Evolutionary conservation across 1,140 invertebrate genomes (phyloP).

Genomic region (Anoplophora glabripennis): DNA sequence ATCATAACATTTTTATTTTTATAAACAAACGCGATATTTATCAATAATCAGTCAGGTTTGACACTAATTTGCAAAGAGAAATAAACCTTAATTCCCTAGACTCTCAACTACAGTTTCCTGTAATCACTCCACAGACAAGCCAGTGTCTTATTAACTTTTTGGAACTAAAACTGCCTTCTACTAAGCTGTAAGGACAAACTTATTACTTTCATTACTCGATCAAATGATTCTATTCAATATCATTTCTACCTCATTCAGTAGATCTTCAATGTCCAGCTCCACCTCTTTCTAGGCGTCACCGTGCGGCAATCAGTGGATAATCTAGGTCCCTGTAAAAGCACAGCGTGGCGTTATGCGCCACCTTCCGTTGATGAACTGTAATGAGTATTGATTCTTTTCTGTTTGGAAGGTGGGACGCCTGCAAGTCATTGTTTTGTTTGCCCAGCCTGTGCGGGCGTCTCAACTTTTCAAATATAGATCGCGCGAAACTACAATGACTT

Average conservation of each 20-base stretch:
- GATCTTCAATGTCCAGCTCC: too few relatives aligned
- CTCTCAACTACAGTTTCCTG: too few relatives aligned
- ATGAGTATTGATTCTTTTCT: constrained; percentile 1
- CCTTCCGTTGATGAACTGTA: constrained; percentile 2
- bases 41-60: background rate
- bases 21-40: constrained; percentile 4
- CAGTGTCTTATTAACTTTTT: too few relatives aligned
- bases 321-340: too few relatives aligned
- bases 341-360: background rate
- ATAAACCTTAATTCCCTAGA: background rate
- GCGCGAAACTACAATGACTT: background rate
- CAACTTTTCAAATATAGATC: background rate
- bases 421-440: background rate
- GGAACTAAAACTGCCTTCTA: too few relatives aligned
- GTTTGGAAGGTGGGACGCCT: background rate
- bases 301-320: too few relatives aligned
- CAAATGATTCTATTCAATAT: too few relatives aligned
- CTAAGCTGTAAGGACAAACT: too few relatives aligned
- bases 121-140: too few relatives aligned
- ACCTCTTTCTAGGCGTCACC: too few relatives aligned
- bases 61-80: background rate
- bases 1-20: background rate
- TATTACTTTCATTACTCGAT: too few relatives aligned
- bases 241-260: too few relatives aligned
- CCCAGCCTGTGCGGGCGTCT: background rate